Evolutionary conservation across 2,888 invertebrate genomes (phyloP).

Genomic region (Sesamia inferens): DNA sequence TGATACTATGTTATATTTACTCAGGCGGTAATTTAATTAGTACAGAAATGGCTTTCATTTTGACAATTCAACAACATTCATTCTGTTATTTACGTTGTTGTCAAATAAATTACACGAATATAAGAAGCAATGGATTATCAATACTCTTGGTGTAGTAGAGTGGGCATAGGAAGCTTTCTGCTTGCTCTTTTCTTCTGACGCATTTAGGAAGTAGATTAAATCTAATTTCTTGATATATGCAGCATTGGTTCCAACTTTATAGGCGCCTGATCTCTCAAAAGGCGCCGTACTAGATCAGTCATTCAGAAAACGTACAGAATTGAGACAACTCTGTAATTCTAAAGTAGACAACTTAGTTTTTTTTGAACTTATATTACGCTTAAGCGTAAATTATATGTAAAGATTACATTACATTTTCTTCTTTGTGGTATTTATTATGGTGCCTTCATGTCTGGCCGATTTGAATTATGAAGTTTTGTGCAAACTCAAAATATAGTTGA

Average conservation of each 20-base stretch:
- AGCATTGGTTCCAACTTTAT: conserved; percentile 11
- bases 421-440: not conserved
- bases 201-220: conserved; percentile 27
- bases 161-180: not conserved
- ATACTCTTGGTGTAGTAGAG: not conserved
- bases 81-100: not conserved
- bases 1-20: not conserved
- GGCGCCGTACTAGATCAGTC: conserved; percentile 30
- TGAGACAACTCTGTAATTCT: conserved; percentile 27
- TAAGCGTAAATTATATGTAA: not conserved
- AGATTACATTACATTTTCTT: not conserved
- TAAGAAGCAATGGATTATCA: not conserved
- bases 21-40: not conserved
- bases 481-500: too few relatives aligned
- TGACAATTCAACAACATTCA: not conserved
- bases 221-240: conserved; percentile 24
- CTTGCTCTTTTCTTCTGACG: not conserved
- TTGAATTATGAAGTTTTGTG: not conserved
- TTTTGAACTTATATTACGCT: conserved; percentile 11
- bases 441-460: not conserved
- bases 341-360: conserved; percentile 28
- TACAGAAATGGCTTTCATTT: not conserved
- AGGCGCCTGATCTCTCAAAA: conserved; percentile 32
- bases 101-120: too few relatives aligned
- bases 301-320: conserved; percentile 32